Percentiles rank a stretch among this genome's conserved stretches.
phyloP scores from a whole-genome alignment of 2,888 invertebrate species.

The Euplexia lucipara region DNA sequence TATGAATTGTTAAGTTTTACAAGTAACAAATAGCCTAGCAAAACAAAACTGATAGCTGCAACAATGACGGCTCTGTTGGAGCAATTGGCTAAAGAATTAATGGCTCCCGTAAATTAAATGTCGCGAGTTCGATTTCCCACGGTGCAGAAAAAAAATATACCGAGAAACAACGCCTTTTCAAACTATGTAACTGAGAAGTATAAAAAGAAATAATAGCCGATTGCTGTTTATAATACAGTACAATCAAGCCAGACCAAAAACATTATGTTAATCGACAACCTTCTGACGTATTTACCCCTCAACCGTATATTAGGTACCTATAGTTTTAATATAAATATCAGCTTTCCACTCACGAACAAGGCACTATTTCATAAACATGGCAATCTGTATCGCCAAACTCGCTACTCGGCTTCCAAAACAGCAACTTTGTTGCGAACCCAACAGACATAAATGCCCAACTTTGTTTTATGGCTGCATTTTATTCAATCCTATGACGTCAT shows the following conservation, averaged over 20 bases:
- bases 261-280: not conserved
- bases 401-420: constrained; percentile 34
- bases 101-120: too few relatives aligned
- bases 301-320: not conserved
- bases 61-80: too few relatives aligned
- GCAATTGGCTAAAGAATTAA: too few relatives aligned
- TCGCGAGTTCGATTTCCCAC: too few relatives aligned
- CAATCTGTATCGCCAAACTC: constrained; percentile 50
- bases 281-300: not conserved
- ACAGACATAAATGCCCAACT: constrained; percentile 54
- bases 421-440: constrained; percentile 40
- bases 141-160: too few relatives aligned
- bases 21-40: too few relatives aligned
- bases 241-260: not conserved
- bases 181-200: too few relatives aligned
- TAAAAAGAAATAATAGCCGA: too few relatives aligned
- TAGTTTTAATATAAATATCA: constrained; percentile 19
- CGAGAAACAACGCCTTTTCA: too few relatives aligned
- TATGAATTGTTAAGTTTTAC: too few relatives aligned
- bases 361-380: constrained; percentile 55
- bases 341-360: constrained; percentile 36
- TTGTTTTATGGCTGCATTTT: constrained; percentile 58
- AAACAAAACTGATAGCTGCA: too few relatives aligned
- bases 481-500: constrained; percentile 48
- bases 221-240: too few relatives aligned